Evolutionary conservation across 2,888 invertebrate species (phyloP), one percentile per base, ranked within the genome.

Genomic region (Cephalotes varians): DNA sequence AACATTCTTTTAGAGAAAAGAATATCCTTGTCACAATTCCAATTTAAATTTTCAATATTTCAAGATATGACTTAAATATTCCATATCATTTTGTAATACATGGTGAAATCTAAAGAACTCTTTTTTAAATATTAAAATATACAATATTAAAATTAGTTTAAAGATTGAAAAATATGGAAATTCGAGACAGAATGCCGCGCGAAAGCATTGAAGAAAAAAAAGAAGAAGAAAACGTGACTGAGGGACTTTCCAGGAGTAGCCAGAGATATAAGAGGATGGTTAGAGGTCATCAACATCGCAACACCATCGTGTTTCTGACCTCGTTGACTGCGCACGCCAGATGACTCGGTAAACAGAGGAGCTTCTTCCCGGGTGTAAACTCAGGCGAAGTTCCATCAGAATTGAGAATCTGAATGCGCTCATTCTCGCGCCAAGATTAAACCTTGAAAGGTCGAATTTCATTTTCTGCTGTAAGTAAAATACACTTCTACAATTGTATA

Each of bases 221-320:
- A 81, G 82, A 80, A 34, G 64, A 83, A 40, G 49, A 62, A 62
- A 72, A 86, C 82, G 86, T 25, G 86, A 84, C 64, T 84, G 81
- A 69, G 87, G 47, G 56, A 3, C 76, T 86, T 84, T 90, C 85
- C 90, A 85, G 90, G 82, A 86, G 85, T 87, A 54, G 76, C 64
- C 80, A 82, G 79, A 84, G 72, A 87, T 83, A 83, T 83, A 85
- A 84, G 88, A 87, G 88, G 62, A 87, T 86, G 87, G 89, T 71
- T 84, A 88, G 90, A 86, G 93, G 92, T 91, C 92, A 90, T 87
- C 91, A 90, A 90, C 88, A 92, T 92, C 92, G 90, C 91, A 88
- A 92, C 93, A 91, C 93, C 92, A 92, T 93, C 92, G 90, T 87
- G 90, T 89, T 86, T 91, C 89, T 90, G 88, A 91, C 88, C 88